phyloP scores from a whole-genome alignment of 2,888 invertebrate species.

The Argyresthia albistria region DNA sequence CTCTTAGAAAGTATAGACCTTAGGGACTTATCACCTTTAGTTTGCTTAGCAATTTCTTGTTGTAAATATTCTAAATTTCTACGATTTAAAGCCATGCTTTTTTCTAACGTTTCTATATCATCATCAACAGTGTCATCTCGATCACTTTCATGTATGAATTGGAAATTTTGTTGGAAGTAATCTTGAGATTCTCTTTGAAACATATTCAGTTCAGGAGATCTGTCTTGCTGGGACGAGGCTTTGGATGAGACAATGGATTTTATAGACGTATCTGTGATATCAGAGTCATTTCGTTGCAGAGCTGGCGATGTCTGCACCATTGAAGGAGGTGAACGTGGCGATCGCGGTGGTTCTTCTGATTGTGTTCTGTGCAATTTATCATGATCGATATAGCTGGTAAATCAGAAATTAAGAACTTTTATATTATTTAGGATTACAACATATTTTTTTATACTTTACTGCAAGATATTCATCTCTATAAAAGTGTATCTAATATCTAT shows the following conservation, averaged over 20 bases:
- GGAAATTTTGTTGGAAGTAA: conserved; percentile 67
- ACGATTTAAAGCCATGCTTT: conserved; percentile 66
- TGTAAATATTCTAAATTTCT: conserved; percentile 64
- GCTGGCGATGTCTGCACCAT: conserved; percentile 57
- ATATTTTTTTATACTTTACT: too few relatives aligned
- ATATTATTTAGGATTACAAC: too few relatives aligned
- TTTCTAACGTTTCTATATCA: conserved; percentile 64
- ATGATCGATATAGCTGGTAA: conserved; percentile 72
- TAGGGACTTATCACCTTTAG: conserved; percentile 46
- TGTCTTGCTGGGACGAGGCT: conserved; percentile 54
- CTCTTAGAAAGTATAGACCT: conserved; percentile 59
- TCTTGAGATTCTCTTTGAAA: conserved; percentile 59
- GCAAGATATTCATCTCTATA: background rate
- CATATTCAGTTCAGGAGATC: conserved; percentile 53
- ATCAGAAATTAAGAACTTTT: background rate
- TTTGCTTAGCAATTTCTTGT: conserved; percentile 66
- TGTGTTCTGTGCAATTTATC: conserved; percentile 87
- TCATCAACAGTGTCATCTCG: conserved; percentile 67
- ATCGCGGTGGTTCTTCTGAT: conserved; percentile 86
- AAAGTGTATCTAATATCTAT: too few relatives aligned
- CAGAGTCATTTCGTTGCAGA: conserved; percentile 51
- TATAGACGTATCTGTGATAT: conserved; percentile 51
- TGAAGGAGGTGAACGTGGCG: conserved; percentile 76
- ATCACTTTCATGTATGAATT: conserved; percentile 67
- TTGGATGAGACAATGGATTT: conserved; percentile 57